Conservation (phyloP, 2,888 invertebrate genomes). For the Blera fallax region DNA sequence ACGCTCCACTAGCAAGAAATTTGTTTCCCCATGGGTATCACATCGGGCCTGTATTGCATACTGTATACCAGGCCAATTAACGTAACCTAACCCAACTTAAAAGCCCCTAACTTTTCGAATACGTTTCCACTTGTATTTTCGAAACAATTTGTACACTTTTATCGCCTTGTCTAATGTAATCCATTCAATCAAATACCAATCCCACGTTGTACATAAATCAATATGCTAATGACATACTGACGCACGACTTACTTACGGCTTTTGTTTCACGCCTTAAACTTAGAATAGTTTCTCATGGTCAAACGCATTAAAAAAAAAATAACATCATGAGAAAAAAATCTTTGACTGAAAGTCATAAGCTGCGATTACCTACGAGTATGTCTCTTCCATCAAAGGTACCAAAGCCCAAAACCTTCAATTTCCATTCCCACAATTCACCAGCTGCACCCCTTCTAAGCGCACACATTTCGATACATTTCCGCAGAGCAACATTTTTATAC, state of each 20-base stretch:
- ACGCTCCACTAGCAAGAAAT: no score
- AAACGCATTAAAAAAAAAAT: background rate
- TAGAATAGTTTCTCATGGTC: conserved; percentile 18
- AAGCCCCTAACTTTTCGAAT: no score
- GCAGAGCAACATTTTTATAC: background rate
- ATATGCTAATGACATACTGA: conserved; percentile 25
- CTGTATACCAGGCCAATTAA: no score
- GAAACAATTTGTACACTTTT: background rate
- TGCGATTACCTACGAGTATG: background rate
- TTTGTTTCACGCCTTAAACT: background rate
- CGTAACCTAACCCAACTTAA: no score
- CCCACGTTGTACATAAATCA: conserved; percentile 14
- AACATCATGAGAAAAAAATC: background rate
- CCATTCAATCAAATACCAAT: conserved; percentile 23
- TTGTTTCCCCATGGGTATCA: no score
- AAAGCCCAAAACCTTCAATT: background rate
- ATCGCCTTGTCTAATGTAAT: background rate
- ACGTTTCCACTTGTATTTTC: no score
- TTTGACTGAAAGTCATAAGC: background rate
- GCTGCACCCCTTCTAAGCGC: background rate
- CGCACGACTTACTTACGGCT: background rate
- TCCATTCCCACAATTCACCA: background rate
- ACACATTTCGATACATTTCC: background rate
- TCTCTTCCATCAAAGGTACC: background rate
- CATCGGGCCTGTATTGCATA: no score